These are phyloP conservation scores for Rhogogaster chlorosoma DNA, from an alignment of 2,888 invertebrate species.

Conservation along the genomic window DNA sequence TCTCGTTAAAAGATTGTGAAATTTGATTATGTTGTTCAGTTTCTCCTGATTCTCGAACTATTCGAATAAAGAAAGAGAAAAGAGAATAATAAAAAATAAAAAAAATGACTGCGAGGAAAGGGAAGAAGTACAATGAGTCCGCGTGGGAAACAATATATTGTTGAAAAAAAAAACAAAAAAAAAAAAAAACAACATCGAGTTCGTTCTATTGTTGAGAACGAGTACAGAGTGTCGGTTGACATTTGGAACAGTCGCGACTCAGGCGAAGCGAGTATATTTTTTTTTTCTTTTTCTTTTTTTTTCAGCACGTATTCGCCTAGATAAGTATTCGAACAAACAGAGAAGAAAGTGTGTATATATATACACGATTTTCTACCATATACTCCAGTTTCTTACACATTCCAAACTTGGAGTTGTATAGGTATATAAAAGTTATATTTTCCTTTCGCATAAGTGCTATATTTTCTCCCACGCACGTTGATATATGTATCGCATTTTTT, in stretches of 20 bases:
- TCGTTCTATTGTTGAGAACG: constrained; percentile 6
- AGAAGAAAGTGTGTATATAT: constrained; percentile 36
- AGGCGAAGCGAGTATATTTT: neutral
- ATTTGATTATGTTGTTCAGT: neutral
- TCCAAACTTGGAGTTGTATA: constrained; percentile 46
- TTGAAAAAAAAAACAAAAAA: neutral
- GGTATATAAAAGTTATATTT: constrained; percentile 11
- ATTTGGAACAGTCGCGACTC: constrained; percentile 3
- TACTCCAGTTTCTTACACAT: constrained; percentile 10
- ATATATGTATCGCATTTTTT: neutral
- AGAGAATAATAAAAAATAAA: neutral
- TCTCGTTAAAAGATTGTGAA: neutral
- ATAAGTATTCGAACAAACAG: constrained; percentile 9
- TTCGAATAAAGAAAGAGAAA: neutral
- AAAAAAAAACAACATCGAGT: neutral
- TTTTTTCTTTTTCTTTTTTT: neutral
- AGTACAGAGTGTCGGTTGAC: constrained; percentile 19
- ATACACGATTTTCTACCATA: neutral
- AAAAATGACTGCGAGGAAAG: neutral
- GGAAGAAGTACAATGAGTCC: neutral
- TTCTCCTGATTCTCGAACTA: neutral
- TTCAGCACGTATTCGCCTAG: constrained; percentile 1
- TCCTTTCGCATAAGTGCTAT: neutral
- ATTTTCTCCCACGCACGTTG: neutral
- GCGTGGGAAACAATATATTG: neutral